Evolutionary conservation across 2,888 invertebrate genomes (phyloP), one percentile per base, ranked within the genome.

Genomic region (Rhamphomyia laevipes): DNA sequence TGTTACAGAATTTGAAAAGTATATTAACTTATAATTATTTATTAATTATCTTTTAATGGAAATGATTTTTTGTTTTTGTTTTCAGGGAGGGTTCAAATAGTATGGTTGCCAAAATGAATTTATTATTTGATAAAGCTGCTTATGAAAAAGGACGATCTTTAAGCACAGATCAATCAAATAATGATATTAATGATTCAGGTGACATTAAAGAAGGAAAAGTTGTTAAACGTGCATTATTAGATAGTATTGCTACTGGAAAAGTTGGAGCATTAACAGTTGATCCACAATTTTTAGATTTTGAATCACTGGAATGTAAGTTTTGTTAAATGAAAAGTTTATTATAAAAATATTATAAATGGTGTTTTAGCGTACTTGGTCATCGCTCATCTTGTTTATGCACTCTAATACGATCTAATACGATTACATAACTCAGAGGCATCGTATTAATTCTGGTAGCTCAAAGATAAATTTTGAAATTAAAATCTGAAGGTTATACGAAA

Each of bases 261-360:
- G 82, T 90, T 9, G 92, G 91, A 2, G 82, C 84, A 30, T 68
- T 92, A 2, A 81, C 79, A 21, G 82, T 92, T 1, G 90, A 93
- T 67, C 88, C 90, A 0, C 80, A 82, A 51, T 90, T 83, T 64
- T 70, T 90, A 51, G 77, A 83, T 47, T 81, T 89, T 58, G 78
- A 81, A 60, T 78, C 86, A 2, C 76, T 77, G 53, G 77, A 80
- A 63, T 73, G 89, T 88, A 67, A 78, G 82, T 75, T 46, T 42
- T 23, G 13, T 42, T 42, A n/a, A 43, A 33, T 41, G n/a, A 35
- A 30, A 9, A 30, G 30, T 30, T 30, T 11, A 9, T 6, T 11
- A 30, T 9, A 6, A 30, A 30, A 30, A 30, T 9, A 11, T 30
- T 9, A 30, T 30, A 30, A 4, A 15, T 5, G 16, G 4, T 37